A percentile compares a stretch with the other conserved stretches of the same genome.
Evolutionary conservation across 2,797 vertebrate genomes (phyloP).

Genomic region (Mormyrus hasselquistii): DNA sequence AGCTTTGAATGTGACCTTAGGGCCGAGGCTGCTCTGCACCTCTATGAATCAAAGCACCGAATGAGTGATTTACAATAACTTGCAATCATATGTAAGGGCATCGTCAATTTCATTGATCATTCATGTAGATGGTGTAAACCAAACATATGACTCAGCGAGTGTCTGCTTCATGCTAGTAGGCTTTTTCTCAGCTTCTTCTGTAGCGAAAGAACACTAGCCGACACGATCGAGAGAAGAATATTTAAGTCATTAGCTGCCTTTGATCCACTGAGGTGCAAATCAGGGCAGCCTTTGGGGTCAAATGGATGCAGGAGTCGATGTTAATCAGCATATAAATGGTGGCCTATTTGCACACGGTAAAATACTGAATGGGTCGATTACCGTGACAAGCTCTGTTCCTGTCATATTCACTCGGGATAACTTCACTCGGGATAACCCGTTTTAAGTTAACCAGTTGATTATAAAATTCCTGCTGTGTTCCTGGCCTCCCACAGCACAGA

Average conservation of each 20-base stretch:
- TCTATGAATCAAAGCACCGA: background rate
- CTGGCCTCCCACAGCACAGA: background rate
- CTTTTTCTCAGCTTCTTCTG: background rate
- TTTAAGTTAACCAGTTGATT: background rate
- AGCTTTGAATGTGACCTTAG: background rate
- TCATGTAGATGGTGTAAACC: background rate
- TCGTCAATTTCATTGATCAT: background rate
- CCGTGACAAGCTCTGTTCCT: background rate
- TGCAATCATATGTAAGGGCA: background rate
- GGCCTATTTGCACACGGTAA: background rate
- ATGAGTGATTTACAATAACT: background rate
- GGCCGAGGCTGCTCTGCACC: background rate
- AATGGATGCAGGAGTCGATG: background rate
- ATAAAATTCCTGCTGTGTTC: background rate
- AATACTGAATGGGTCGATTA: background rate
- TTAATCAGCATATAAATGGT: constrained; percentile 6
- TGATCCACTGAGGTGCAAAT: constrained; percentile 7
- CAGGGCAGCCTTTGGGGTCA: background rate
- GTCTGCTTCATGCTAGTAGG: background rate
- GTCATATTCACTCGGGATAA: background rate
- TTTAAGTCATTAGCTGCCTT: constrained; percentile 6
- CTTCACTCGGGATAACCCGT: background rate
- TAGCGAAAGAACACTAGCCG: background rate
- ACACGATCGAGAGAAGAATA: background rate
- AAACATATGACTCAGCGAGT: background rate